Evolutionary conservation across 2,113 vertebrate species (phyloP).

Genomic region (Gopherus flavomarginatus): DNA sequence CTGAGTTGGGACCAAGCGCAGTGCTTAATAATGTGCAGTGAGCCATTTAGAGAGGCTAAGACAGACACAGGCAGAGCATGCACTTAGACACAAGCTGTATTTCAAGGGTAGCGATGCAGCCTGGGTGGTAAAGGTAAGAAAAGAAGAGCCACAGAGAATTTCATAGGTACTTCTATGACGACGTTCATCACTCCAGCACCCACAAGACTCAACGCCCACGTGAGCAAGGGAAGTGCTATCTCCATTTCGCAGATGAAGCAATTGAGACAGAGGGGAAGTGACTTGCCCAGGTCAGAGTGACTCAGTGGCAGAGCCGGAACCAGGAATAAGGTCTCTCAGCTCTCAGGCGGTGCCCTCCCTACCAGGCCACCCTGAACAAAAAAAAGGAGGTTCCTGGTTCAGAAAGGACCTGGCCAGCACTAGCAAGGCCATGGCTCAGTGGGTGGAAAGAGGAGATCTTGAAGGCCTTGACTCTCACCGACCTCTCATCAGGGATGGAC

Average conservation of each 20-base stretch:
- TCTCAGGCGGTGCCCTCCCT: accelerated
- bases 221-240: background rate
- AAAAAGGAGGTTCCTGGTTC: background rate
- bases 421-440: background rate
- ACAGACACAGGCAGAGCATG: background rate
- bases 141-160: background rate
- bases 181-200: background rate
- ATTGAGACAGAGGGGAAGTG: background rate
- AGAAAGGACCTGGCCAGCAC: background rate
- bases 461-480: no score
- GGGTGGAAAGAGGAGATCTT: background rate
- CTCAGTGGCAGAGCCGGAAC: background rate
- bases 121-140: background rate
- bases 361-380: accelerated
- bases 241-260: background rate
- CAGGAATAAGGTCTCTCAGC: background rate
- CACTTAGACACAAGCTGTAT: background rate
- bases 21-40: background rate
- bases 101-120: background rate
- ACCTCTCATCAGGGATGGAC: background rate
- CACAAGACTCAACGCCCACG: background rate
- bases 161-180: background rate
- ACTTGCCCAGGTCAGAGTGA: no score
- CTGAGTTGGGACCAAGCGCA: background rate
- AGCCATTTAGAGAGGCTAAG: background rate